phyloP scores from a whole-genome alignment of 2,888 invertebrate species.

The Lithosia quadra region DNA sequence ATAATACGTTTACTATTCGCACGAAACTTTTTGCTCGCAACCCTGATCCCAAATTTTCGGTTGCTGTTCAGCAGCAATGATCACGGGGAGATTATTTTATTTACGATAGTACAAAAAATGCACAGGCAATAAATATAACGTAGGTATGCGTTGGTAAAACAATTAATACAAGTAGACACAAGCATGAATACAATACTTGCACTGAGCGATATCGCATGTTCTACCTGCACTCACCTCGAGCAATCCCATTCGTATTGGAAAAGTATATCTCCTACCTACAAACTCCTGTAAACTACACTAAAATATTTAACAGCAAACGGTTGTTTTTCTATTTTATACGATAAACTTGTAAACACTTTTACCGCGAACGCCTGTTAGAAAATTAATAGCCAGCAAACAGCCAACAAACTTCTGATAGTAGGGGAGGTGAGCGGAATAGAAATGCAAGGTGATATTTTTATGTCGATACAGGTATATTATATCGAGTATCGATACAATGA shows the following conservation, averaged over 20 bases:
- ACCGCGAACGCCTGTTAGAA: slow-evolving; percentile 3
- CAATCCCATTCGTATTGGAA: neutral
- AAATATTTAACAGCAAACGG: neutral
- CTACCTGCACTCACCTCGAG: neutral
- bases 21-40: too few species aligned
- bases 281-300: neutral
- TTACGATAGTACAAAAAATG: too few species aligned
- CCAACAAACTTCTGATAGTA: slow-evolving; percentile 3
- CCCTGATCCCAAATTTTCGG: too few species aligned
- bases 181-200: neutral
- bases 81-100: too few species aligned
- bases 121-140: neutral
- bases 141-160: neutral
- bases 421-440: neutral
- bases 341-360: neutral
- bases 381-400: slow-evolving; percentile 11
- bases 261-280: neutral
- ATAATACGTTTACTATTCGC: too few species aligned
- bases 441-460: neutral
- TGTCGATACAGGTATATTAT: too few species aligned
- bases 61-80: too few species aligned
- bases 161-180: neutral
- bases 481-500: too few species aligned
- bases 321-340: slow-evolving; percentile 4
- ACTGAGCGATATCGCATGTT: neutral